These are phyloP conservation scores for Australoheros scitulus DNA, from an alignment of 2,113 vertebrate genomes.

Conservation along the genomic window DNA sequence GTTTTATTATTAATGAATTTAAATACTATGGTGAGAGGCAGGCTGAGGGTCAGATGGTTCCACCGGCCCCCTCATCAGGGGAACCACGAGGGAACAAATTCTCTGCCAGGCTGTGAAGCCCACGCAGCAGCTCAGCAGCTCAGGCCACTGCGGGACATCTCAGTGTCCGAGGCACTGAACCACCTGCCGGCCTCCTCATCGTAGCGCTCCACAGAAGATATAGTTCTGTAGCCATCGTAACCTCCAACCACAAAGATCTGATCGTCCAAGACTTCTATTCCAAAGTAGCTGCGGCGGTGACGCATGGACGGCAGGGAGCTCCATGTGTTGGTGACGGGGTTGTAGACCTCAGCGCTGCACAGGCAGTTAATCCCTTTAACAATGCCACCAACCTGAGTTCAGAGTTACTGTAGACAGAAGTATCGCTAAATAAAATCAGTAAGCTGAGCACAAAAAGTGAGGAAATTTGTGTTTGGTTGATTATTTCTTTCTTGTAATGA, in stretches of 20 bases:
- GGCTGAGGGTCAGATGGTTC: not conserved
- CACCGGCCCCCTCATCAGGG: not conserved
- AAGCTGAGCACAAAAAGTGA: too few relatives aligned
- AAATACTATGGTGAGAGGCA: not conserved
- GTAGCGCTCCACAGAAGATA: constrained; percentile 44
- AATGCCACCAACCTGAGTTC: constrained; percentile 81
- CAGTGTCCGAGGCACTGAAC: constrained; percentile 73
- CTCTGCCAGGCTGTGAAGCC: constrained; percentile 77
- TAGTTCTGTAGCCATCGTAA: not conserved
- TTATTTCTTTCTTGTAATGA: too few relatives aligned
- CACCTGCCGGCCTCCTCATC: constrained; percentile 74
- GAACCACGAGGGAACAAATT: constrained; percentile 18
- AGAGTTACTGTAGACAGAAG: not conserved
- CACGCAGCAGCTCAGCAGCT: constrained; percentile 86
- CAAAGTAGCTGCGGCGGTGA: constrained; percentile 83
- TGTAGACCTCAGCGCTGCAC: constrained; percentile 28
- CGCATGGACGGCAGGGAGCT: constrained; percentile 78
- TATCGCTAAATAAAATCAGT: not conserved
- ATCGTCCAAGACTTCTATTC: constrained; percentile 81
- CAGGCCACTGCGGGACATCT: constrained; percentile 79
- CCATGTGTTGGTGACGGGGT: constrained; percentile 81
- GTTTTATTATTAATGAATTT: not conserved
- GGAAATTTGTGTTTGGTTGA: too few relatives aligned
- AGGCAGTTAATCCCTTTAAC: constrained; percentile 76
- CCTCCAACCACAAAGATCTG: constrained; percentile 62